A percentile compares a stretch with the other conserved stretches of the same genome.
phyloP scores from a whole-genome alignment of 2,113 vertebrate species.

The Puntigrus tetrazona region DNA sequence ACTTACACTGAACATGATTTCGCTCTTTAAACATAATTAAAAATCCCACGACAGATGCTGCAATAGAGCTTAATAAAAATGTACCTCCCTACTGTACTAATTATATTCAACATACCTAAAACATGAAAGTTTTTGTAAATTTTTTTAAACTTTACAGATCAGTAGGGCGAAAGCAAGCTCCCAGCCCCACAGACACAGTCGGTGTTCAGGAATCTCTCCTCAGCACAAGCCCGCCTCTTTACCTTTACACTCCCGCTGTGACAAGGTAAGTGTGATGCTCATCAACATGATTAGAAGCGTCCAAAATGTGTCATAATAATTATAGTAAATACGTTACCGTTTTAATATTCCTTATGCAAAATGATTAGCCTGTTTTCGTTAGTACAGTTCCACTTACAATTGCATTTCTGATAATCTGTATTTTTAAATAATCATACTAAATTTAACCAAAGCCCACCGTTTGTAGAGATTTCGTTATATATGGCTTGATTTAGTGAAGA shows the following conservation, averaged over 20 bases:
- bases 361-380: background rate
- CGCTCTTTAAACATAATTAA: too few species aligned
- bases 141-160: slow-evolving; percentile 64
- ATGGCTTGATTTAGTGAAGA: background rate
- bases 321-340: background rate
- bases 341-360: background rate
- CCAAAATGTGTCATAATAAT: background rate
- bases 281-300: background rate
- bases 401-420: background rate
- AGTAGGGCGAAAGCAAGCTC: slow-evolving; percentile 60
- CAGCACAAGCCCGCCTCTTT: slow-evolving; percentile 60
- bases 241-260: slow-evolving; percentile 64
- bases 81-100: background rate
- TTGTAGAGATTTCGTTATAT: background rate
- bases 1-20: too few species aligned
- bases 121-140: background rate
- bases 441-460: background rate
- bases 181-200: slow-evolving; percentile 63
- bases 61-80: background rate
- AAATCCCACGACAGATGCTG: too few species aligned
- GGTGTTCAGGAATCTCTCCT: slow-evolving; percentile 58
- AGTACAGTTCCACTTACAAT: background rate
- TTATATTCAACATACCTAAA: background rate
- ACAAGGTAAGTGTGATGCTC: slow-evolving; percentile 66
- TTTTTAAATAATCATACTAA: background rate